Evolutionary conservation across 2,797 vertebrate species (phyloP), one percentile per base, ranked within the genome.

Genomic region (Vultur gryphus): DNA sequence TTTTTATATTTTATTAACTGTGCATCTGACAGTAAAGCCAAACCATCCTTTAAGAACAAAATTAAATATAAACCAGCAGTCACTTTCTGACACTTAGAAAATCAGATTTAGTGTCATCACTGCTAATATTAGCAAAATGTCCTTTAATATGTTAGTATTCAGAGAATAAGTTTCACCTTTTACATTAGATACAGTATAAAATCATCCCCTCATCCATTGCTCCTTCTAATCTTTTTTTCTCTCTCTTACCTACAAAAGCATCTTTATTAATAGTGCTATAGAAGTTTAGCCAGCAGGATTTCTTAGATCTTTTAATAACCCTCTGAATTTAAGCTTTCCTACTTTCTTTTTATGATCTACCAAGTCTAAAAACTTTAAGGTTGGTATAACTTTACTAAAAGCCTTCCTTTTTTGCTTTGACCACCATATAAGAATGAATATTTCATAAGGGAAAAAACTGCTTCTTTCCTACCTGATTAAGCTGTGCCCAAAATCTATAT

Each of bases 261-360:
- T 95, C 87, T 95, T 96, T 97, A 96, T 97, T 97, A 98, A 97
- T 96, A 97, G 95, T 86, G 62, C 69, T 94, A 97, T 55, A 91
- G 84, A 97, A 91, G 69, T 90, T 95, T 95, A 95, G 89, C 82
- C 91, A 97, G 91, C 91, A 83, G 90, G 96, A 84, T 96, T 96
- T 95, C 90, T 97, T 89, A 96, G 95, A 96, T 97, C 91, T 95
- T 97, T 82, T 94, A 95, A 97, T 96, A 97, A 96, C 77, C 20
- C 55, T 94, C 49, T 92, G 89, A 90, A 89, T 95, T 91, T 86
- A 90, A 96, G 85, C 61, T 90, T 95, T 92, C 49, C 41, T 66
- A 20, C 65, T 90, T 95, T 75, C 69, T 76, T 93, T 94, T 95
- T 83, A 83, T 93, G 55, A 86, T 93, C 57, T 87, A 75, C 37